Evolutionary conservation across 2,797 vertebrate species (phyloP).

Genomic region (Anolis apletophallus): DNA sequence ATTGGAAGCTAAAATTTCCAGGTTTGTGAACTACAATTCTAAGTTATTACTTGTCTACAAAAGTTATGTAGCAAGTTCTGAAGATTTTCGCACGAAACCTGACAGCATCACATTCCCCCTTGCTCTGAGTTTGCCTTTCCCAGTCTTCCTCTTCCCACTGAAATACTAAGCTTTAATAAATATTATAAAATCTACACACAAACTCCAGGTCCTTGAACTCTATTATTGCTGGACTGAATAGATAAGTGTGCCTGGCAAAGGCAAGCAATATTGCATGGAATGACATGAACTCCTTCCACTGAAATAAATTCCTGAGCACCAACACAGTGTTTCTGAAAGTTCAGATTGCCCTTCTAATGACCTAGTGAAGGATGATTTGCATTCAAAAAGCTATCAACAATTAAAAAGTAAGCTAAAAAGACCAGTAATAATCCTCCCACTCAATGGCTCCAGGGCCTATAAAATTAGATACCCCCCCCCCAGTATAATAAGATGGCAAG

Average conservation of each 20-base stretch:
- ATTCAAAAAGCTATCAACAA: constrained; percentile 80
- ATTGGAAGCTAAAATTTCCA: not conserved
- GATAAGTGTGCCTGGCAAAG: not conserved
- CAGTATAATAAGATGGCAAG: constrained; percentile 21
- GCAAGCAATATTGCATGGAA: constrained; percentile 41
- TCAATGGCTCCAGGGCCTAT: constrained; percentile 39
- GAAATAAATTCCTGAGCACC: constrained; percentile 35
- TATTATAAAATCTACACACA: constrained; percentile 38
- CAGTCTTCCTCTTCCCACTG: not conserved
- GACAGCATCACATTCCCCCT: not conserved
- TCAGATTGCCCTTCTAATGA: constrained; percentile 46
- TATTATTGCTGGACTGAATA: constrained; percentile 39
- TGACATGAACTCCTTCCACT: constrained; percentile 20
- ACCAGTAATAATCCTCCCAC: constrained; percentile 46
- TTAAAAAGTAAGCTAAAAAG: constrained; percentile 71
- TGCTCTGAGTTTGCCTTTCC: not conserved
- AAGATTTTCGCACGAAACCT: not conserved
- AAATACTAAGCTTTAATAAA: not conserved
- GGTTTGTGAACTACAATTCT: not conserved
- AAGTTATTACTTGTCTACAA: not conserved
- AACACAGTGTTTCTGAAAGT: constrained; percentile 55
- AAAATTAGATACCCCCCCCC: constrained; percentile 36
- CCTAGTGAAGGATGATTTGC: constrained; percentile 59
- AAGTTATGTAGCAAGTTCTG: not conserved
- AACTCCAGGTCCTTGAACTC: constrained; percentile 13